Base-by-base conservation (phyloP, 2,797 vertebrate species). In the Dallia pectoralis region DNA sequence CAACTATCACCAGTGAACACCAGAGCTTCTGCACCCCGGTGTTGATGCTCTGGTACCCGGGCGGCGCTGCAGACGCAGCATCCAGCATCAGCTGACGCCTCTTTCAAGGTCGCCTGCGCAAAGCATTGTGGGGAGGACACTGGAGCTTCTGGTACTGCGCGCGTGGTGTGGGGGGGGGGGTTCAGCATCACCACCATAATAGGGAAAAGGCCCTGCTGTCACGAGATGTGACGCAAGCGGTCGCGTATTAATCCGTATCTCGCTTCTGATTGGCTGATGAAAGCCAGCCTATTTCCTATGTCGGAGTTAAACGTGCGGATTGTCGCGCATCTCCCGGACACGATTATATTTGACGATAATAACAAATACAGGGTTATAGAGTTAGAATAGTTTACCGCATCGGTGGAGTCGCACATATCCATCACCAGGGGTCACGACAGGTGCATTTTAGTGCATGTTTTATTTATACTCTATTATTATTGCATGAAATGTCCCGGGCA, bases 81-180 rank as follows among this genome's bases (percentile, higher is more conserved):
- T 79, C 83, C 82, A 76, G 64, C 76, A 81, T 72, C 80, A 76
- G 81, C 75, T 67, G 59, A 63, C 44, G 0, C 65, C 74, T 72
- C 76, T 44, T 44, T 91, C 87, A 93, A 93, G 92, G 92, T 93
- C 91, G 84, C 77, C 62, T 1, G 71, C 75, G 87, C 77, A 77
- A 72, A 30, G 88, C 89, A 90, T 88, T 66, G 87, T 82, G 87
- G 88, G 87, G 84, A 80, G 71, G 22, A 4, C 71, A 81, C 79
- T 76, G 74, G 70, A 70, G 64, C 19, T 1, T 7, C 44, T 8
- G 71, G 84, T 84, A 84, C 79, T 83, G 84, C 82, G 74, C 77
- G 0, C 3, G 4, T 44, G 4, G 9, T 44, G 11, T 59, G n/a
- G n/a, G 4, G 11, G 4, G 9, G 11, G 11, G 25, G n/a, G n/a